These are phyloP conservation scores for Sarcophaga variegata DNA, from an alignment of 2,888 invertebrate species.

Conservation along the genomic window DNA sequence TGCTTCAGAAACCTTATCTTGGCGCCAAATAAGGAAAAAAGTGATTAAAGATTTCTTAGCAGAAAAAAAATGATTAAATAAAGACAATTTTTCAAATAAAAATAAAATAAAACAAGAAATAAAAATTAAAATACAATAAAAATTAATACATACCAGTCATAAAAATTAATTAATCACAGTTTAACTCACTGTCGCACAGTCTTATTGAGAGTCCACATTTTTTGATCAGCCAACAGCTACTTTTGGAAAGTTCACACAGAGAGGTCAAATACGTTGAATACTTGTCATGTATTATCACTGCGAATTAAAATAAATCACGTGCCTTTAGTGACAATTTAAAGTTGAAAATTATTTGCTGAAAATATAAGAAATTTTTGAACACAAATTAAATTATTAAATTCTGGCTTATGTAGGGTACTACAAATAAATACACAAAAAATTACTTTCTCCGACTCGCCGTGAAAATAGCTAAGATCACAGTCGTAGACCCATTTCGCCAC, in stretches of 20 bases:
- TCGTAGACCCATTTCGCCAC: too few species aligned
- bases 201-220: not conserved
- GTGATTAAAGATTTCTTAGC: not conserved
- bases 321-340: not conserved
- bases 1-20: constrained; percentile 3
- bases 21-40: not conserved
- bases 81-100: not conserved
- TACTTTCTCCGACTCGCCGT: too few species aligned
- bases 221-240: not conserved
- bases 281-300: constrained; percentile 1
- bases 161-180: constrained; percentile 12
- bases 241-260: constrained; percentile 2
- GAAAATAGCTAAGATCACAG: too few species aligned
- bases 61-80: too few species aligned
- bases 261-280: not conserved
- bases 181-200: not conserved
- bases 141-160: constrained; percentile 47
- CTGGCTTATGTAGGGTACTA: too few species aligned
- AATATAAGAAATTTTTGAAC: not conserved
- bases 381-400: too few species aligned
- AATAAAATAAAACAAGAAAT: constrained; percentile 12
- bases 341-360: not conserved
- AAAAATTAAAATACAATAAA: constrained; percentile 47
- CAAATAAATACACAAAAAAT: too few species aligned
- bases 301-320: constrained; percentile 11